Evolutionary conservation across 2,888 invertebrate species (phyloP).

Genomic region (Eristalis pertinax): DNA sequence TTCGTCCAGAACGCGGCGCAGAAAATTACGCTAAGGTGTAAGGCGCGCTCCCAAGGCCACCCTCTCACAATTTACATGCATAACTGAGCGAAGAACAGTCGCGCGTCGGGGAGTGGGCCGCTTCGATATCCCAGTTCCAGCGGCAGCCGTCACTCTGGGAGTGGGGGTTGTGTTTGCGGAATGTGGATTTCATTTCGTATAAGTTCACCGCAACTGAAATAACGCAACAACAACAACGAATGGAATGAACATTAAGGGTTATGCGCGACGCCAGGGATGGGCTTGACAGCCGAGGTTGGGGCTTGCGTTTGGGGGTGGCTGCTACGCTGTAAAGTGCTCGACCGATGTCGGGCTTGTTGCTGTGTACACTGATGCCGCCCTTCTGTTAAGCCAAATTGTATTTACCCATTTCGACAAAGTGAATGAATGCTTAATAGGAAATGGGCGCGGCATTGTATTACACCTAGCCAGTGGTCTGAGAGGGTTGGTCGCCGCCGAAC

Average conservation of each 20-base stretch:
- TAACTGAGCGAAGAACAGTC: slow-evolving; percentile 45
- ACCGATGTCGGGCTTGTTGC: slow-evolving; percentile 53
- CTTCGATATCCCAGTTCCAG: no score
- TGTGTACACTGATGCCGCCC: slow-evolving; percentile 5
- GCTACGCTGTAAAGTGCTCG: slow-evolving; percentile 41
- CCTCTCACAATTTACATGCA: slow-evolving; percentile 64
- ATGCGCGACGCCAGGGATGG: slow-evolving; percentile 12
- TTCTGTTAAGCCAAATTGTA: slow-evolving; percentile 53
- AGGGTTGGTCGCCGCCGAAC: background rate
- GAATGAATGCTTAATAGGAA: slow-evolving; percentile 68
- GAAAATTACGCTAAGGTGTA: slow-evolving; percentile 64
- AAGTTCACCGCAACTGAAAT: slow-evolving; percentile 46
- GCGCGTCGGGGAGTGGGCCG: no score
- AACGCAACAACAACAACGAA: slow-evolving; percentile 53
- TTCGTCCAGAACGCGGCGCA: slow-evolving; percentile 17
- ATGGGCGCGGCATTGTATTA: slow-evolving; percentile 63
- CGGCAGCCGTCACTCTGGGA: background rate
- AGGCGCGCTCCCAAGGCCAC: slow-evolving; percentile 61
- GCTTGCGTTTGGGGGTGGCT: background rate
- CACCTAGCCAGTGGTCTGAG: slow-evolving; percentile 8
- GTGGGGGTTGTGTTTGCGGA: slow-evolving; percentile 51
- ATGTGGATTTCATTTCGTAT: slow-evolving; percentile 66
- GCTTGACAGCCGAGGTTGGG: slow-evolving; percentile 20
- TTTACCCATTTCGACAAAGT: slow-evolving; percentile 64
- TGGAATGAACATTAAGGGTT: slow-evolving; percentile 59